A percentile compares a stretch with the other conserved stretches of the same genome.
Conservation (phyloP, 2,113 vertebrate genomes). For the Zapus hudsonius region DNA sequence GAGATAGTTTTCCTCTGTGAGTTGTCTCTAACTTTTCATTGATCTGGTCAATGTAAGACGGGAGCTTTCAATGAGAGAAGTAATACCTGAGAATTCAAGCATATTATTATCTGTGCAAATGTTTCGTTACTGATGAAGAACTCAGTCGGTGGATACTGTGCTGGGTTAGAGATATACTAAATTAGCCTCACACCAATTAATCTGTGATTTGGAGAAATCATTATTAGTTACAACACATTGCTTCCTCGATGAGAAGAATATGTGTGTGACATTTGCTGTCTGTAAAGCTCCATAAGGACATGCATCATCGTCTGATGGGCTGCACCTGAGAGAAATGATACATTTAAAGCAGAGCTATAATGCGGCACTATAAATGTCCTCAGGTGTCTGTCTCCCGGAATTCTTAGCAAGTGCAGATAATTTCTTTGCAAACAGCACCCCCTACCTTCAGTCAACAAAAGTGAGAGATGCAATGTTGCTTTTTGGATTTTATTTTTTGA, state of each 20-base stretch:
- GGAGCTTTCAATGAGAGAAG: background rate
- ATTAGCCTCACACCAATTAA: conserved; percentile 66
- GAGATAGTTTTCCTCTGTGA: background rate
- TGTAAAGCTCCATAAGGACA: conserved; percentile 35
- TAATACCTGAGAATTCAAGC: background rate
- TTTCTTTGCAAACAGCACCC: conserved; percentile 83
- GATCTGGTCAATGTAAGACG: background rate
- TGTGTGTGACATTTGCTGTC: conserved; percentile 64
- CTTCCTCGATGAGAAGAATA: conserved; percentile 62
- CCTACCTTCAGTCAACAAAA: conserved; percentile 71
- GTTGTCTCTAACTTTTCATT: conserved; percentile 2
- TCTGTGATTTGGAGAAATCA: conserved; percentile 66
- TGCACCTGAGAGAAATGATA: conserved; percentile 63
- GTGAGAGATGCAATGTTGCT: background rate
- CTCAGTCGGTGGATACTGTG: background rate
- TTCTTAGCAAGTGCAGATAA: fast-evolving
- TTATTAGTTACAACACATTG: conserved; percentile 68
- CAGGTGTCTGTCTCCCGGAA: conserved; percentile 62
- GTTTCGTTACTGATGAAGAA: background rate
- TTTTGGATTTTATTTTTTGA: background rate
- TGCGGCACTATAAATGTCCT: conserved; percentile 61
- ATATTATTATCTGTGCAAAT: background rate
- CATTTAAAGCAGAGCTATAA: conserved; percentile 55
- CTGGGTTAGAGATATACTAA: conserved; percentile 26
- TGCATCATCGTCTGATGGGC: conserved; percentile 62